Evolutionary conservation across 2,888 invertebrate species (phyloP), one percentile per base, ranked within the genome.

Genomic region (Zaprionus bogoriensis): DNA sequence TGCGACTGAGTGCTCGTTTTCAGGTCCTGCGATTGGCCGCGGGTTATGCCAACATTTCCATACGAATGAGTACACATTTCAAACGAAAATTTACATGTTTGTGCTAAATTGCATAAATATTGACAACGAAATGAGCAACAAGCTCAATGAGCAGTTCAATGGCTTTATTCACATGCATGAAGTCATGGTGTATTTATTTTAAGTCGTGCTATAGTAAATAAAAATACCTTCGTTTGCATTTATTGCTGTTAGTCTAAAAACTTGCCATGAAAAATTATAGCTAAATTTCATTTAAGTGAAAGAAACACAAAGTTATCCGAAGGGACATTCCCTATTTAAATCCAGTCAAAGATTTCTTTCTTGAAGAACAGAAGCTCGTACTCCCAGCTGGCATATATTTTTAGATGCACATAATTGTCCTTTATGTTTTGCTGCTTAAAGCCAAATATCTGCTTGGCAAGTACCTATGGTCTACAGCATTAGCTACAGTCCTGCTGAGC

Each of bases 91-190:
- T 48, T n/a, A 5, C 39, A 27, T 54, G 48, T 38, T 50, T 50
- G 41, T 54, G 48, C 58, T 50, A 65, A 54, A 51, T 61, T 66
- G 54, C 52, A 59, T 41, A 57, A 67, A 50, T 77, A 51, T 64
- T 70, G 36, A 48, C 41, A 52, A 48, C 52, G 17, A 52, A 67
- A 67, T 69, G 19, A 55, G 36, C 19, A 52, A 45, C 30, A 39
- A 36, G 17, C 36, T 27, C 6, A 47, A 28, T 44, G 2, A 42
- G 10, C 14, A 14, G 38, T 32, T 14, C 14, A 32, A 14, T 32
- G 14, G 32, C n/a, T n/a, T n/a, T n/a, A n/a, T n/a, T n/a, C n/a
- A n/a, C n/a, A n/a, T n/a, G n/a, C n/a, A n/a, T n/a, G n/a, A n/a
- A n/a, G n/a, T n/a, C n/a, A n/a, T n/a, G n/a, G n/a, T n/a, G n/a